Conservation (phyloP, 1,140 invertebrate genomes). For the Leptopilina boulardi region DNA sequence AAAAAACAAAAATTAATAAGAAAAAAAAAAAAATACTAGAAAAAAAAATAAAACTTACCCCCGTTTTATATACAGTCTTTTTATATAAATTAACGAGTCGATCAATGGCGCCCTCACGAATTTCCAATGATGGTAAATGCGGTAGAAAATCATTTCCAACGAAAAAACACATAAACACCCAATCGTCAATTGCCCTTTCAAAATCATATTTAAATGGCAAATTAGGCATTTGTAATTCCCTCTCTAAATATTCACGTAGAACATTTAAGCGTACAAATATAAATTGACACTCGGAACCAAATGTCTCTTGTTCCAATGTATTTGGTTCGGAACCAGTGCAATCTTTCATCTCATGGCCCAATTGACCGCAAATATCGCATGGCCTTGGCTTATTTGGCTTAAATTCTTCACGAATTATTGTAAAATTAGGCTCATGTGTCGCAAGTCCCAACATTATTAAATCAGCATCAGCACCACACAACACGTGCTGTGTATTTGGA, state of each 20-base stretch:
- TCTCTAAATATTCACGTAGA: constrained; percentile 95
- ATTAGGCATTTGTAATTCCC: constrained; percentile 94
- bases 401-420: constrained; percentile 98
- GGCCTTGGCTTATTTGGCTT: constrained; percentile 97
- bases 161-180: constrained; percentile 99
- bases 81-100: constrained; percentile 96
- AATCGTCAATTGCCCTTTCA: constrained; percentile 96
- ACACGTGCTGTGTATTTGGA: constrained; percentile 97
- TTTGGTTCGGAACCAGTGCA: constrained; percentile 85
- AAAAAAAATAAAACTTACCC: constrained; percentile 75
- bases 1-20: constrained; percentile 40
- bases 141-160: constrained; percentile 99
- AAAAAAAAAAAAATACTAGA: not conserved
- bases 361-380: constrained; percentile 97
- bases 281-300: constrained; percentile 86
- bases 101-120: constrained; percentile 98
- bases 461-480: constrained; percentile 99
- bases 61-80: constrained; percentile 94
- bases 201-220: constrained; percentile 94
- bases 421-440: constrained; percentile 99
- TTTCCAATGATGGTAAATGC: constrained; percentile 98
- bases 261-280: constrained; percentile 95
- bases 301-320: constrained; percentile 76
- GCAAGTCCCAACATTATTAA: constrained; percentile 99
- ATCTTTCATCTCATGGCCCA: constrained; percentile 97